These are phyloP conservation scores for Polyommatus icarus DNA, from an alignment of 2,888 invertebrate species.

Conservation along the genomic window DNA sequence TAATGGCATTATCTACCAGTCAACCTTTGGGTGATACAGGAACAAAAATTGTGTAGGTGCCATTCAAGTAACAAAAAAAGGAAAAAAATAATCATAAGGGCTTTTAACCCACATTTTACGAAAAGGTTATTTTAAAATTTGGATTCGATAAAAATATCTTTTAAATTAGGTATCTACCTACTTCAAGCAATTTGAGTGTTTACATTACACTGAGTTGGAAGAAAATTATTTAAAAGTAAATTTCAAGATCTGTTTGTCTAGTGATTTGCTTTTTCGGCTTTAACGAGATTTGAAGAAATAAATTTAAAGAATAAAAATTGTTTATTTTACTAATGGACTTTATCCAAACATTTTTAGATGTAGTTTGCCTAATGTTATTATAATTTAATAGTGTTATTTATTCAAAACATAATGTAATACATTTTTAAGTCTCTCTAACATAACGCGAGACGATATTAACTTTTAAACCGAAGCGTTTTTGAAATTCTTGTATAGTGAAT, in stretches of 20 bases:
- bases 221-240: not conserved
- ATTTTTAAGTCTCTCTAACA: not conserved
- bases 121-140: not conserved
- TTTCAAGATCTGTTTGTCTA: not conserved
- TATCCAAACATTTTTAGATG: not conserved
- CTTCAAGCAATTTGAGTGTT: not conserved
- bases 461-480: no score
- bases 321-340: not conserved
- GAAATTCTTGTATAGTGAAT: no score
- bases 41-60: no score
- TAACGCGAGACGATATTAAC: not conserved
- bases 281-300: not conserved
- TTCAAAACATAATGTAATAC: not conserved
- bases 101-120: not conserved
- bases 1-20: no score
- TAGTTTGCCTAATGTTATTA: not conserved
- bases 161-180: not conserved
- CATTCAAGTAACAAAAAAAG: no score
- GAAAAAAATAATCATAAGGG: no score
- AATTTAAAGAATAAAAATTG: not conserved
- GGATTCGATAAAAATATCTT: not conserved
- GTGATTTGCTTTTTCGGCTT: conserved; percentile 5
- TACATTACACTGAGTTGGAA: not conserved
- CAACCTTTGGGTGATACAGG: no score
- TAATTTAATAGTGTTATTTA: not conserved